Evolutionary conservation across 2,888 invertebrate species (phyloP).

Genomic region (Drosophila nigricruria): DNA sequence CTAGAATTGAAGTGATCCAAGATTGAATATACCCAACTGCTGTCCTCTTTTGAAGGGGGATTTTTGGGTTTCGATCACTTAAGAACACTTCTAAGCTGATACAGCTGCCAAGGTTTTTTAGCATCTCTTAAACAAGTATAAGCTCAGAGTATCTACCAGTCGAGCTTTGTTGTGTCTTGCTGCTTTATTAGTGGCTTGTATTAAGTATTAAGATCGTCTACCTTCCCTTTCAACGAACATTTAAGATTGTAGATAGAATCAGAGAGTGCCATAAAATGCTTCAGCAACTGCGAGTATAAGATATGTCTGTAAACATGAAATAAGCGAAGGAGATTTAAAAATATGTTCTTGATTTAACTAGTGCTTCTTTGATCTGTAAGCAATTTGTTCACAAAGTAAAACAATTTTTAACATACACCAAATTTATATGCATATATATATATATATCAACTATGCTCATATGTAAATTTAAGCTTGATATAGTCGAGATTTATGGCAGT

Average conservation of each 20-base stretch:
- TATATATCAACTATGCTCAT: neutral
- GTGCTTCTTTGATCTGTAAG: neutral
- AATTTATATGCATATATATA: neutral
- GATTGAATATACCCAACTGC: neutral
- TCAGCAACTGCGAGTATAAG: neutral
- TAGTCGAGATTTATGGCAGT: neutral
- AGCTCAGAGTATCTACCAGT: neutral
- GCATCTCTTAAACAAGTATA: neutral
- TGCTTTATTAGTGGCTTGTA: neutral
- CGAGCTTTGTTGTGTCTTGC: neutral
- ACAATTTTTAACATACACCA: neutral
- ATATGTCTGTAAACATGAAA: neutral
- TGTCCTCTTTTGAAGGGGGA: accelerated
- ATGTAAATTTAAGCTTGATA: neutral
- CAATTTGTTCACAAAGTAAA: neutral
- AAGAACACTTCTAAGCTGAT: neutral
- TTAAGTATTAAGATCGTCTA: neutral
- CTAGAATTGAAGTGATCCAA: neutral
- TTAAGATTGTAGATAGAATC: neutral
- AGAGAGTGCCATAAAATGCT: neutral
- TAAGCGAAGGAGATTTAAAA: too few relatives aligned
- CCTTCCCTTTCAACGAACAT: conserved; percentile 1
- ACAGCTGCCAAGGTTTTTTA: neutral
- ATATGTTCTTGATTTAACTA: too few relatives aligned
- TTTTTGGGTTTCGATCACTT: neutral